These are phyloP conservation scores for Uria lomvia DNA, from an alignment of 2,113 vertebrate species.

Conservation along the genomic window DNA sequence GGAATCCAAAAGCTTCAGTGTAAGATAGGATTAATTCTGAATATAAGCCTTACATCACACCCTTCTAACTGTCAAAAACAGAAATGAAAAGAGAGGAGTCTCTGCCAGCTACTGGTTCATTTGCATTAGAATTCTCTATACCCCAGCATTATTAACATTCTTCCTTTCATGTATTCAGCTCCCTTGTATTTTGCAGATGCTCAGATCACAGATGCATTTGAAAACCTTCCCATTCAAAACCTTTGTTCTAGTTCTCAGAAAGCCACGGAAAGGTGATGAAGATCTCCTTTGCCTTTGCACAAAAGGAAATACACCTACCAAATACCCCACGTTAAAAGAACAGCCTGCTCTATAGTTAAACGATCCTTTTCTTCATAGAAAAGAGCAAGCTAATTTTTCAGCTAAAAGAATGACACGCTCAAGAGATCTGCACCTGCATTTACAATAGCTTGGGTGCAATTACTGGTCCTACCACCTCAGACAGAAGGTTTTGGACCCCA, in stretches of 20 bases:
- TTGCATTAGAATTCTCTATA: slow-evolving; percentile 29
- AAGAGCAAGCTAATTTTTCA: neutral
- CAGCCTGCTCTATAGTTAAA: neutral
- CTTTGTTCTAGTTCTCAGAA: slow-evolving; percentile 15
- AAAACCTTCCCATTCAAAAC: neutral
- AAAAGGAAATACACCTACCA: neutral
- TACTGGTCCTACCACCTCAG: neutral
- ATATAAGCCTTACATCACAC: neutral
- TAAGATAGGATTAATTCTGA: slow-evolving; percentile 2
- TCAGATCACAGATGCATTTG: slow-evolving; percentile 41
- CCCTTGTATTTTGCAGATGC: slow-evolving; percentile 40
- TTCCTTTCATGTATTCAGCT: slow-evolving; percentile 34
- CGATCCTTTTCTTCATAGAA: neutral
- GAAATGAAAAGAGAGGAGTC: neutral
- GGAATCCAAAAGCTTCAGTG: neutral
- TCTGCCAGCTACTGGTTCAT: slow-evolving; percentile 19
- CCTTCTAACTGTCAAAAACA: slow-evolving; percentile 31
- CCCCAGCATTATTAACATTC: slow-evolving; percentile 34
- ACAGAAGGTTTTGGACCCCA: neutral
- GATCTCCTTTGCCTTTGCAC: neutral
- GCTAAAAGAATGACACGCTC: neutral
- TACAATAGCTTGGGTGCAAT: neutral
- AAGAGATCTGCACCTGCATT: neutral
- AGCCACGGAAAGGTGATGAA: neutral
- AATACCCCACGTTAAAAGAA: neutral